phyloP scores from a whole-genome alignment of 2,888 invertebrate species.

The Bursaphelenchus okinawaensis region DNA sequence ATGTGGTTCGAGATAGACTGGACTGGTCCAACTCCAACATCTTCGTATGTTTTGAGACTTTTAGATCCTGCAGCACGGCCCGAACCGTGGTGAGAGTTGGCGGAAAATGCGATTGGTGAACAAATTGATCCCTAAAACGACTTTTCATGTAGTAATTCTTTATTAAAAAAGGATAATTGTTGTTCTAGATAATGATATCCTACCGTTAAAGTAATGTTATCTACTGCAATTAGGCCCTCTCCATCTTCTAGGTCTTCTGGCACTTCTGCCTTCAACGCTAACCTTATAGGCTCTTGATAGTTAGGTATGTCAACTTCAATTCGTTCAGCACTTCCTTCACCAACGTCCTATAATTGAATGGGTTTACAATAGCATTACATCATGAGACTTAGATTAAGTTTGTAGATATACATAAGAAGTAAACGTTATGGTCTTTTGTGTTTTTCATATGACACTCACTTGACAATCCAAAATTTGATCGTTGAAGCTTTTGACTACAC shows the following conservation, averaged over 20 bases:
- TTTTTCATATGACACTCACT: conserved; percentile 5
- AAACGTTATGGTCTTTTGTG: neutral
- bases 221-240: conserved; percentile 31
- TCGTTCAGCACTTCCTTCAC: conserved; percentile 12
- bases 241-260: conserved; percentile 17
- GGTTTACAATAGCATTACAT: neutral
- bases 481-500: conserved; percentile 25
- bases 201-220: conserved; percentile 26
- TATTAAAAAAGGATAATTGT: conserved; percentile 7
- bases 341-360: conserved; percentile 6
- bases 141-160: neutral
- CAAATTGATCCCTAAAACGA: conserved; percentile 26
- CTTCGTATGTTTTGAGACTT: neutral
- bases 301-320: conserved; percentile 30
- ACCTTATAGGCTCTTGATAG: conserved; percentile 30
- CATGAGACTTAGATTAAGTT: neutral
- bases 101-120: conserved; percentile 19
- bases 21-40: neutral
- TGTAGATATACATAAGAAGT: too few relatives aligned
- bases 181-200: conserved; percentile 13
- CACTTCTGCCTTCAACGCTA: conserved; percentile 24
- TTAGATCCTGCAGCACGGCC: neutral
- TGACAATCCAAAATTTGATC: conserved; percentile 36
- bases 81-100: conserved; percentile 1
- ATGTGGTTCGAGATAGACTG: neutral